These are phyloP conservation scores for Podargus strigoides DNA, from an alignment of 2,797 vertebrate species.

Conservation along the genomic window DNA sequence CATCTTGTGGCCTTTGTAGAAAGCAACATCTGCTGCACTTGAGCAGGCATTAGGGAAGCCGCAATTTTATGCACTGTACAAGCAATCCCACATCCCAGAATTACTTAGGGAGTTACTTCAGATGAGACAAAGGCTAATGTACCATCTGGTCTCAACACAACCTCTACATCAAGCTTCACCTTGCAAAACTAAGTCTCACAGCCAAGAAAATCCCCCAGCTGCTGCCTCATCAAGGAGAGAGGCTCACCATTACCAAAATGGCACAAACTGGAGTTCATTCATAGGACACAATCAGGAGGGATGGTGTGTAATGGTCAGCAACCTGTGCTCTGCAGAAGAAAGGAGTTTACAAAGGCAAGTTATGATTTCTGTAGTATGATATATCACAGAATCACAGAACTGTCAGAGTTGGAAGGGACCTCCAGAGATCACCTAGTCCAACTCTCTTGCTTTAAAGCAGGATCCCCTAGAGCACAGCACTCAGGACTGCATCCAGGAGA, in stretches of 20 bases:
- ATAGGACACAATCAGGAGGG: not conserved
- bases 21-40: not conserved
- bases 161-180: not conserved
- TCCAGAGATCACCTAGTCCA: too few relatives aligned
- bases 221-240: not conserved
- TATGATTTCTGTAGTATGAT: not conserved
- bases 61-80: not conserved
- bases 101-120: not conserved
- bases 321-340: not conserved
- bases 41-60: not conserved
- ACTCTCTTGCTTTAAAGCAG: too few relatives aligned
- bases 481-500: too few relatives aligned
- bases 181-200: not conserved
- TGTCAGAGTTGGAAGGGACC: too few relatives aligned
- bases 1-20: not conserved
- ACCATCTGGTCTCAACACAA: not conserved
- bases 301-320: not conserved
- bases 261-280: not conserved
- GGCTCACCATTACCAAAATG: not conserved
- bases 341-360: not conserved
- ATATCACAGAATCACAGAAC: too few relatives aligned
- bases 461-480: too few relatives aligned
- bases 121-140: not conserved
- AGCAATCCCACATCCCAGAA: not conserved
- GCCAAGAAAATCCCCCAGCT: not conserved